Evolutionary conservation across 1,140 invertebrate species (phyloP).

Genomic region (Drosophila prosaltans): DNA sequence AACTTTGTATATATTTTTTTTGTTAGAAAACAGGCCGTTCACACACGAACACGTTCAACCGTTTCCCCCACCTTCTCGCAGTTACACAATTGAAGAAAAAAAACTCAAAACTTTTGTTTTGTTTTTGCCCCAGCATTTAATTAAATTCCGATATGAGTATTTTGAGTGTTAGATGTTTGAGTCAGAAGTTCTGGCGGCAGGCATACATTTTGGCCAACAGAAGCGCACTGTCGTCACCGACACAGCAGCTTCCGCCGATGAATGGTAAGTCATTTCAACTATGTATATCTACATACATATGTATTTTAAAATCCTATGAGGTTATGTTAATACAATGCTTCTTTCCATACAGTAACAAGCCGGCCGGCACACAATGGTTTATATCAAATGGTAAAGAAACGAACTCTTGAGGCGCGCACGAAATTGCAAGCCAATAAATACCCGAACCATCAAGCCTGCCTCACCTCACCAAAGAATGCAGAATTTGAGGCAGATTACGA

Average conservation of each 20-base stretch:
- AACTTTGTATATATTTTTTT: conserved; percentile 14
- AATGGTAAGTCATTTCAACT: conserved; percentile 50
- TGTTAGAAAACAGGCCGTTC: conserved; percentile 40
- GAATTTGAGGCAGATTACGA: conserved; percentile 42
- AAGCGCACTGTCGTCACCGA: conserved; percentile 32
- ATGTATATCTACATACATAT: not conserved
- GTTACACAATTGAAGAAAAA: conserved; percentile 63
- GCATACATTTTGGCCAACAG: conserved; percentile 67
- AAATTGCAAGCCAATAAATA: conserved; percentile 74
- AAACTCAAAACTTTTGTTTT: conserved; percentile 29
- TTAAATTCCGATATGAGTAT: conserved; percentile 69
- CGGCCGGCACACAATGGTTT: conserved; percentile 65
- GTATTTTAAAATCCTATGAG: conserved; percentile 19
- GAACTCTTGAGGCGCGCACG: conserved; percentile 68
- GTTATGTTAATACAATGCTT: conserved; percentile 41
- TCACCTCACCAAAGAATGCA: conserved; percentile 28
- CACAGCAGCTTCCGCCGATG: conserved; percentile 23
- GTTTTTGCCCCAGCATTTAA: conserved; percentile 28
- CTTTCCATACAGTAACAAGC: conserved; percentile 24
- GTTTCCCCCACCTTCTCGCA: conserved; percentile 4
- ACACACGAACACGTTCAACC: conserved; percentile 26
- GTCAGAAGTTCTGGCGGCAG: conserved; percentile 66
- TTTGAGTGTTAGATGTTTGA: conserved; percentile 58
- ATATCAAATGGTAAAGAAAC: conserved; percentile 82
- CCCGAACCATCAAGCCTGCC: conserved; percentile 68